phyloP scores from a whole-genome alignment of 2,113 vertebrate genomes.

The Pholis gunnellus region DNA sequence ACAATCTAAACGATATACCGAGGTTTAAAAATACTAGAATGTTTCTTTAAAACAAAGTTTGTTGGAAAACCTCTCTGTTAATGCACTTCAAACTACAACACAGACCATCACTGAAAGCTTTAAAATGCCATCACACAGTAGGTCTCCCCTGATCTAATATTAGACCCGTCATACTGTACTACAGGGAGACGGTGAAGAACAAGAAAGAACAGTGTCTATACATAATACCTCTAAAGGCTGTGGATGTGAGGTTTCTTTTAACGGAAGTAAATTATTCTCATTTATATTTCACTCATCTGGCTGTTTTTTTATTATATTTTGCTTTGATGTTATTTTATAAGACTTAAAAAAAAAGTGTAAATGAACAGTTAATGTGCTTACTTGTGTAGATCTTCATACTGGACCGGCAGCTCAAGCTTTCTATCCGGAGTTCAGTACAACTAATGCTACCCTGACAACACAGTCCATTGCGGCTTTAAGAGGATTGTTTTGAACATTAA shows the following conservation, averaged over 20 bases:
- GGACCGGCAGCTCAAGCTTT: not conserved
- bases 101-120: slow-evolving; percentile 15
- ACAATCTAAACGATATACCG: not conserved
- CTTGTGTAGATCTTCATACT: not conserved
- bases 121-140: slow-evolving; percentile 2
- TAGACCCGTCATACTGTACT: slow-evolving; percentile 20
- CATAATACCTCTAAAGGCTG: not conserved
- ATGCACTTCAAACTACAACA: slow-evolving; percentile 10
- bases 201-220: not conserved
- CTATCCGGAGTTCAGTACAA: not conserved
- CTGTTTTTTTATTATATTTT: not conserved
- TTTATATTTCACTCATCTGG: not conserved
- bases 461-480: not conserved
- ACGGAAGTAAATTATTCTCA: not conserved
- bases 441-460: not conserved
- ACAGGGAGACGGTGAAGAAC: not conserved
- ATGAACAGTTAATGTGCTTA: not conserved
- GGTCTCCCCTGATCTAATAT: slow-evolving; percentile 7
- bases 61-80: slow-evolving; percentile 7
- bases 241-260: not conserved
- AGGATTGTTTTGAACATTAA: not conserved
- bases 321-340: not conserved
- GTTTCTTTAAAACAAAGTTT: slow-evolving; percentile 1
- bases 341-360: not conserved
- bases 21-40: not conserved